A percentile compares a stretch with the other conserved stretches of the same genome.
Evolutionary conservation across 2,888 invertebrate species (phyloP).

Genomic region (Lacanobia wlatinum): DNA sequence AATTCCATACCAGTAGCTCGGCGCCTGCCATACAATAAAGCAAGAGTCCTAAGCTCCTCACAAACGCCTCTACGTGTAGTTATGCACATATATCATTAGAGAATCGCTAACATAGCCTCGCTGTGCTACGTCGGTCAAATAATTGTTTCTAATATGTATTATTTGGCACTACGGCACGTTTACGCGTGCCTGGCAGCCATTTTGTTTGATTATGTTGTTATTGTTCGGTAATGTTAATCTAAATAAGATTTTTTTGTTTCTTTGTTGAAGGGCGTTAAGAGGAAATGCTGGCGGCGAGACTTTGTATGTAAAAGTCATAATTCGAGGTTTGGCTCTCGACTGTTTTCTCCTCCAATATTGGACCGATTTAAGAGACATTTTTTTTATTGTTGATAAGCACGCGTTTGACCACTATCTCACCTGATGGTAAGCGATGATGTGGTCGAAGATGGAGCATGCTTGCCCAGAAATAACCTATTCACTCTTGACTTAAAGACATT

Average conservation of each 20-base stretch:
- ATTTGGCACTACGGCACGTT: slow-evolving; percentile 58
- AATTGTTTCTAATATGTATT: slow-evolving; percentile 58
- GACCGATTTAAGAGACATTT: too few relatives aligned
- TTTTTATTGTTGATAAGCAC: too few relatives aligned
- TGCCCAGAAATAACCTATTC: too few relatives aligned
- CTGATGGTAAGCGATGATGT: too few relatives aligned
- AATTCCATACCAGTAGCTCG: slow-evolving; percentile 41
- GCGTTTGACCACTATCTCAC: too few relatives aligned
- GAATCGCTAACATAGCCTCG: slow-evolving; percentile 42
- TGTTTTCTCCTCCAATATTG: too few relatives aligned
- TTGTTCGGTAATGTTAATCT: slow-evolving; percentile 19
- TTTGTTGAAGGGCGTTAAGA: too few relatives aligned
- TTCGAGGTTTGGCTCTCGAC: too few relatives aligned
- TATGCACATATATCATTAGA: slow-evolving; percentile 71
- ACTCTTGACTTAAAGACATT: too few relatives aligned
- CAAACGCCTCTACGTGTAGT: slow-evolving; percentile 70
- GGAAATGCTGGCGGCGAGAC: too few relatives aligned
- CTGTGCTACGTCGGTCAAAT: slow-evolving; percentile 53
- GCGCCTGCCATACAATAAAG: slow-evolving; percentile 27
- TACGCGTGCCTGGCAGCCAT: slow-evolving; percentile 31
- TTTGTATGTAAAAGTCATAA: too few relatives aligned
- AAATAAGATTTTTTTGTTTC: slow-evolving; percentile 17
- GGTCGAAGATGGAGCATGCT: too few relatives aligned
- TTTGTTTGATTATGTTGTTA: slow-evolving; percentile 40
- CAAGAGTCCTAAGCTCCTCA: slow-evolving; percentile 37